Percentiles rank a stretch among this genome's conserved stretches.
These are phyloP conservation scores for Orthosia incerta DNA, from an alignment of 2,888 invertebrate species.

Conservation along the genomic window DNA sequence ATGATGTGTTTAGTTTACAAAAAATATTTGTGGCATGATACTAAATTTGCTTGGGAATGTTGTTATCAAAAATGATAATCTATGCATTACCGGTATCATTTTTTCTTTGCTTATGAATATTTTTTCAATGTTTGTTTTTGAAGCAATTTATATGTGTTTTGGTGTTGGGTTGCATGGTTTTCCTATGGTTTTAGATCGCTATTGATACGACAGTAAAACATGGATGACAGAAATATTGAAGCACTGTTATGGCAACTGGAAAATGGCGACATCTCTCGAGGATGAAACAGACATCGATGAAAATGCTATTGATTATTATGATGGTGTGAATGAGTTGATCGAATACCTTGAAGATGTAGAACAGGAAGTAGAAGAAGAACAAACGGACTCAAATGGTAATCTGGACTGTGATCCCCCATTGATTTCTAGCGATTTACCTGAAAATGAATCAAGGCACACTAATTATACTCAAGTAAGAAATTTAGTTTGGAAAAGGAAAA, in stretches of 20 bases:
- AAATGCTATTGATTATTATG: conserved; percentile 69
- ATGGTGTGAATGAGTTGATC: conserved; percentile 66
- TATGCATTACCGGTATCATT: conserved; percentile 7
- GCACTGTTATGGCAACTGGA: neutral
- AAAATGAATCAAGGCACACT: conserved; percentile 51
- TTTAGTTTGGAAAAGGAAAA: conserved; percentile 18
- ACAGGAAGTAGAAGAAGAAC: conserved; percentile 69
- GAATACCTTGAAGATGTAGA: conserved; percentile 66
- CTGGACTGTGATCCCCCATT: conserved; percentile 63
- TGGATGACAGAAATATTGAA: conserved; percentile 11
- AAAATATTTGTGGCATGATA: neutral
- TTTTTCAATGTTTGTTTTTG: neutral
- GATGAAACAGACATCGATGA: conserved; percentile 67
- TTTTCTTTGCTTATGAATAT: neutral
- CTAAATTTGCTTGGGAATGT: conserved; percentile 16
- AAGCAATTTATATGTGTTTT: neutral
- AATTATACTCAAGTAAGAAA: conserved; percentile 19
- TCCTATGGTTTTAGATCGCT: conserved; percentile 5
- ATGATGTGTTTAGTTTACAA: conserved; percentile 7
- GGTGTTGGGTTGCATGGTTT: conserved; percentile 19
- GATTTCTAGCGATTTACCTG: conserved; percentile 60
- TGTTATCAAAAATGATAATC: conserved; percentile 20
- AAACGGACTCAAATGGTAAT: conserved; percentile 62
- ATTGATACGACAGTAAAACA: conserved; percentile 2
- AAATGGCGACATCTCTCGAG: conserved; percentile 65